Conservation (phyloP, 2,113 vertebrate genomes). For the Cichladusa arquata region DNA sequence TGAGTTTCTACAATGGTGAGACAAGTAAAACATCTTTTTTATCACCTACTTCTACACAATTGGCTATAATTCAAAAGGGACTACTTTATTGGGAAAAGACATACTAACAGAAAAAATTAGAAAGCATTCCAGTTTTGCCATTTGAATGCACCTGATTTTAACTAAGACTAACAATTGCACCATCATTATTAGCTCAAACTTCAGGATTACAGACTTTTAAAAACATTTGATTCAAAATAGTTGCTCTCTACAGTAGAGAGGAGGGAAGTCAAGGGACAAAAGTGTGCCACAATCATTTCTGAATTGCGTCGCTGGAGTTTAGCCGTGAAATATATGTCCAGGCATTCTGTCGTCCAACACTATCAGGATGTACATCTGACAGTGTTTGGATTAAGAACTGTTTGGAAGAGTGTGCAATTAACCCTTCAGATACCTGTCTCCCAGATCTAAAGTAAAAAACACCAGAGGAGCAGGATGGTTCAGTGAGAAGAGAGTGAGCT, state of each 20-base stretch:
- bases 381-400: neutral
- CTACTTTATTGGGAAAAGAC: neutral
- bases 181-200: neutral
- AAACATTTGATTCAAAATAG: neutral
- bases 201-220: neutral
- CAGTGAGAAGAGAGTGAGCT: neutral
- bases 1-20: neutral
- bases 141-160: neutral
- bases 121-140: neutral
- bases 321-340: neutral
- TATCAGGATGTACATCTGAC: neutral
- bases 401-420: neutral
- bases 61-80: neutral
- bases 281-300: neutral
- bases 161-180: neutral
- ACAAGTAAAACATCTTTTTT: neutral
- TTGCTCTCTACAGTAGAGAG: neutral
- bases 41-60: neutral
- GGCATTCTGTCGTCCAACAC: neutral
- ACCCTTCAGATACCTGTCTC: neutral
- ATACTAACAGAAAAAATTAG: neutral
- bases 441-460: neutral
- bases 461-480: neutral
- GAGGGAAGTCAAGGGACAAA: neutral
- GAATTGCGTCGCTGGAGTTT: neutral